Evolutionary conservation across 2,888 invertebrate species (phyloP), one percentile per base, ranked within the genome.

Genomic region (Limnephilus auricula): DNA sequence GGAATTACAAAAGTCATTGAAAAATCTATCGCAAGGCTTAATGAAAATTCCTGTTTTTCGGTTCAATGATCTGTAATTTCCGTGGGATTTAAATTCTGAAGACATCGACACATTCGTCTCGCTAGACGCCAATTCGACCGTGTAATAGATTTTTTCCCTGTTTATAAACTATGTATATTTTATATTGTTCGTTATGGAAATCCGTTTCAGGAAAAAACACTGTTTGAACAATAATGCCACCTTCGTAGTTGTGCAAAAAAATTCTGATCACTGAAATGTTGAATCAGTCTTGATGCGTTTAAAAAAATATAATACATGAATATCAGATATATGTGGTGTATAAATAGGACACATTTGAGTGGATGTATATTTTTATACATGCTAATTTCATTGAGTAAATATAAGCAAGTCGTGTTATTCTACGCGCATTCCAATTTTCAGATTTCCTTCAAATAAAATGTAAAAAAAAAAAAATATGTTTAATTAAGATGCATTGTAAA

Each of bases 11-110:
- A n/a, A n/a, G 25, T 65, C 25, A 65, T 65, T n/a, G 65, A 65
- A 65, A 65, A 65, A 65, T n/a, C 9, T 65, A 25, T 65, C 2
- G 18, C 34, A 82, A 34, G 34, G 82, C 25, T 34, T 34, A 18
- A 82, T 82, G 82, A 82, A 82, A 82, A 82, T 82, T 82, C 82
- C 82, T 32, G 34, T 80, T 32, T 80, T 32, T n/a, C 34, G 12
- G 82, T 82, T 82, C 82, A 82, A 82, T 12, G 82, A 25, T 82
- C 82, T 25, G 82, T 37, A 25, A 82, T 32, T 32, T 32, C 15
- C 25, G 82, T 82, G 82, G 82, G 34, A 82, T 32, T 31, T 18
- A 2, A 18, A 31, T 6, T 34, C 34, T 4, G 25, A 32, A 82
- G 32, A 34, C 82, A 32, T 32, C 82, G 32, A 34, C 82, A 37